Conservation (phyloP, 1,140 invertebrate species). For the Drosophila repleta region DNA sequence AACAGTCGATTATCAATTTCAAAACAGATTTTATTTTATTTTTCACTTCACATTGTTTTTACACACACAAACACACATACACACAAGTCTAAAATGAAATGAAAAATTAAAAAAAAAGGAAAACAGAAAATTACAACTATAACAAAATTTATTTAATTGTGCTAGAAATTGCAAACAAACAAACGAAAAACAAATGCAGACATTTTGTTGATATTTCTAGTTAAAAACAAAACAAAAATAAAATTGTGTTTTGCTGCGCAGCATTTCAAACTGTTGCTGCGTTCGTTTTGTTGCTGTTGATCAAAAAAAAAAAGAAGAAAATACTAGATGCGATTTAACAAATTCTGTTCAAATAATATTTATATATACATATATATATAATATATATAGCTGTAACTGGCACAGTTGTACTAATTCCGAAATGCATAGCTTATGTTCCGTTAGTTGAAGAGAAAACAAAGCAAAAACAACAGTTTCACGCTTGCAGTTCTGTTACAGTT, state of each 20-base stretch:
- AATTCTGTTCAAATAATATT: slow-evolving; percentile 43
- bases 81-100: slow-evolving; percentile 25
- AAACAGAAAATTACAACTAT: background rate
- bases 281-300: slow-evolving; percentile 45
- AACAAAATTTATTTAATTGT: slow-evolving; percentile 2
- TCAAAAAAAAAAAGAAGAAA: no score
- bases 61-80: slow-evolving; percentile 15
- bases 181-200: background rate
- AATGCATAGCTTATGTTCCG: background rate
- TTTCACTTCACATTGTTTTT: slow-evolving; percentile 42
- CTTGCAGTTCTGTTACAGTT: slow-evolving; percentile 13
- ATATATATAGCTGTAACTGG: slow-evolving; percentile 39
- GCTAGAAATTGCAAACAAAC: slow-evolving; percentile 29
- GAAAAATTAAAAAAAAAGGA: slow-evolving; percentile 8
- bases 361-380: slow-evolving; percentile 12
- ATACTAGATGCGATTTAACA: slow-evolving; percentile 34
- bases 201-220: slow-evolving; percentile 34
- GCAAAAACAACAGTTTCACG: background rate
- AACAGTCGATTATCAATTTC: slow-evolving; percentile 49
- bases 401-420: slow-evolving; percentile 1
- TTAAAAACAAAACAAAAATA: slow-evolving; percentile 20
- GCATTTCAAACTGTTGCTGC: slow-evolving; percentile 42
- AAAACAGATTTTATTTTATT: slow-evolving; percentile 34
- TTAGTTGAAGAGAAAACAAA: background rate
- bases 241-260: slow-evolving; percentile 41